Evolutionary conservation across 2,888 invertebrate species (phyloP).

Genomic region (Eremobia ochroleuca): DNA sequence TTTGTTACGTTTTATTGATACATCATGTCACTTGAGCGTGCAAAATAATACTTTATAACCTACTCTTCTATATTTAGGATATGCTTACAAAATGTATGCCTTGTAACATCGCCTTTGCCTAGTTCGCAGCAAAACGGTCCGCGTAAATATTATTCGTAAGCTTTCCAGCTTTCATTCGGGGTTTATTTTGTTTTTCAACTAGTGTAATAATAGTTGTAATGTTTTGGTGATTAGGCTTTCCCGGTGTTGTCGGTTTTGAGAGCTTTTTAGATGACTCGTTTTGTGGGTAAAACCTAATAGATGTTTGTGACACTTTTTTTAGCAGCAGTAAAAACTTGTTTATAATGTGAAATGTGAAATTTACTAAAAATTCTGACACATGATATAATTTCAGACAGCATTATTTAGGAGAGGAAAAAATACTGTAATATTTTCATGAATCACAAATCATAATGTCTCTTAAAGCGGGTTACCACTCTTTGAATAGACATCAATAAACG

Average conservation of each 20-base stretch:
- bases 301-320: slow-evolving; percentile 14
- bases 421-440: not conserved
- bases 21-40: slow-evolving; percentile 57
- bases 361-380: slow-evolving; percentile 38
- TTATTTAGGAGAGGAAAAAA: not conserved
- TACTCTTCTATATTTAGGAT: slow-evolving; percentile 51
- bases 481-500: slow-evolving; percentile 35
- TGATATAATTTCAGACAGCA: not conserved
- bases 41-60: slow-evolving; percentile 62
- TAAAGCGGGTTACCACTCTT: slow-evolving; percentile 7
- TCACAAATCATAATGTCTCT: not conserved
- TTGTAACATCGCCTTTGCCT: slow-evolving; percentile 37
- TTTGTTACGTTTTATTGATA: slow-evolving; percentile 63
- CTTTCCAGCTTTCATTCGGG: slow-evolving; percentile 40
- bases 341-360: slow-evolving; percentile 24
- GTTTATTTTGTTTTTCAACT: slow-evolving; percentile 42
- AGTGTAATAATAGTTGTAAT: slow-evolving; percentile 17
- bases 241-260: slow-evolving; percentile 26
- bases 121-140: slow-evolving; percentile 36
- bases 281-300: slow-evolving; percentile 9
- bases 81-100: slow-evolving; percentile 41
- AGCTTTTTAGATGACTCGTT: not conserved
- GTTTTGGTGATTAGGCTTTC: slow-evolving; percentile 26
- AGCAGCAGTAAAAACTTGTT: slow-evolving; percentile 10
- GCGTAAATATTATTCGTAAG: slow-evolving; percentile 38